Percentiles rank a stretch among this genome's conserved stretches.
phyloP scores from a whole-genome alignment of 23 tunicate species.

The Ascidia mentula region DNA sequence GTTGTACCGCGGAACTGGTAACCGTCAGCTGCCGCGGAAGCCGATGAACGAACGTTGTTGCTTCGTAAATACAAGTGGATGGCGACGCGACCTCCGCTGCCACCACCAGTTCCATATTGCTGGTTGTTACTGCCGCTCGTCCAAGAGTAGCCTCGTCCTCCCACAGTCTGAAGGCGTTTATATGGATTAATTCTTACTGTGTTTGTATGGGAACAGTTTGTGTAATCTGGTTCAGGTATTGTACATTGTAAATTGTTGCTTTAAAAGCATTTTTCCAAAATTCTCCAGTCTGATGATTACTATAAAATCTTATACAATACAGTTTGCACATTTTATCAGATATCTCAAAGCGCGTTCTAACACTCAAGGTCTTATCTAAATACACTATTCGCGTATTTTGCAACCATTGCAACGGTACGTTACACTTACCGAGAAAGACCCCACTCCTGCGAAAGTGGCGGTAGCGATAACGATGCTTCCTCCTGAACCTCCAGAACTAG shows the following conservation, averaged over 20 bases:
- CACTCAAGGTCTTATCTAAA: no score
- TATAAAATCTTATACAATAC: no score
- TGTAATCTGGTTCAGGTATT: no score
- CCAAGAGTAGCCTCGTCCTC: conserved; percentile 26
- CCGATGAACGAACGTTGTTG: neutral
- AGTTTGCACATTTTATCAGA: no score
- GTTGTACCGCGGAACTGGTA: conserved; percentile 15
- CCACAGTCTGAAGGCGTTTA: conserved; percentile 1
- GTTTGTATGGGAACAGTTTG: no score
- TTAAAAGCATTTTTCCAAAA: no score
- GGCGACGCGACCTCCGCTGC: conserved; percentile 26
- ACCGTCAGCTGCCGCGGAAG: neutral
- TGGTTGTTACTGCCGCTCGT: neutral
- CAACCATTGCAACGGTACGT: neutral
- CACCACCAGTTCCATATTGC: conserved; percentile 23
- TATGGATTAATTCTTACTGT: no score
- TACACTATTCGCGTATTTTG: no score
- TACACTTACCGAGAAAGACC: conserved; percentile 9
- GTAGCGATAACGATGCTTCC: conserved; percentile 21
- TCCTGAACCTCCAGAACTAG: conserved; percentile 22
- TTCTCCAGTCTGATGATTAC: no score
- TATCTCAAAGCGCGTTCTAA: no score
- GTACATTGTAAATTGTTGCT: no score
- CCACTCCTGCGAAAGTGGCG: conserved; percentile 21
- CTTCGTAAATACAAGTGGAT: neutral